Evolutionary conservation across 2,888 invertebrate genomes (phyloP).

Genomic region (Ectemnius lituratus): DNA sequence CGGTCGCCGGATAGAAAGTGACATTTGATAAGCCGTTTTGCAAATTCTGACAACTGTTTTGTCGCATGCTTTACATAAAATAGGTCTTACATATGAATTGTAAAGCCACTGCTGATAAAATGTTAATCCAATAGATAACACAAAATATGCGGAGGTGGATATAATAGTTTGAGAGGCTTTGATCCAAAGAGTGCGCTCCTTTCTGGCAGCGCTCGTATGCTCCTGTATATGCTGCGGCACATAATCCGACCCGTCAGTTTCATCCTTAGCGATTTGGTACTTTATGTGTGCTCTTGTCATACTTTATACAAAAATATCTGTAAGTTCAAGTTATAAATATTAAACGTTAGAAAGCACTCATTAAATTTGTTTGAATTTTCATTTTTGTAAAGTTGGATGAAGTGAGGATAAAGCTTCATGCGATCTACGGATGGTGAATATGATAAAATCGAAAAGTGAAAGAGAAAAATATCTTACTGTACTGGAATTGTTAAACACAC

Average conservation of each 20-base stretch:
- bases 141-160: slow-evolving; percentile 90
- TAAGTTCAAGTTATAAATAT: slow-evolving; percentile 18
- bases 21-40: not conserved
- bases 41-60: not conserved
- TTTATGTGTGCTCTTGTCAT: slow-evolving; percentile 75
- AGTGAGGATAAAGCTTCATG: no score
- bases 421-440: no score
- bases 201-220: slow-evolving; percentile 64
- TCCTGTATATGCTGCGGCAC: slow-evolving; percentile 69
- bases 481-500: not conserved
- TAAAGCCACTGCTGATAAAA: slow-evolving; percentile 98
- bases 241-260: slow-evolving; percentile 70
- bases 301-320: slow-evolving; percentile 49
- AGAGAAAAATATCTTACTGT: not conserved
- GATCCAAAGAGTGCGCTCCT: slow-evolving; percentile 63
- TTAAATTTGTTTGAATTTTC: not conserved
- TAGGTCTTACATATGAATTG: slow-evolving; percentile 81
- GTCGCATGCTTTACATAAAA: not conserved
- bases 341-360: no score
- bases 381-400: no score
- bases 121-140: slow-evolving; percentile 95
- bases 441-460: not conserved
- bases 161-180: slow-evolving; percentile 72
- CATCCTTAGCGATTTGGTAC: slow-evolving; percentile 74
- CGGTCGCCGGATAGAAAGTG: not conserved